These are phyloP conservation scores for Falco concolor DNA, from an alignment of 2,797 vertebrate genomes.

Conservation along the genomic window DNA sequence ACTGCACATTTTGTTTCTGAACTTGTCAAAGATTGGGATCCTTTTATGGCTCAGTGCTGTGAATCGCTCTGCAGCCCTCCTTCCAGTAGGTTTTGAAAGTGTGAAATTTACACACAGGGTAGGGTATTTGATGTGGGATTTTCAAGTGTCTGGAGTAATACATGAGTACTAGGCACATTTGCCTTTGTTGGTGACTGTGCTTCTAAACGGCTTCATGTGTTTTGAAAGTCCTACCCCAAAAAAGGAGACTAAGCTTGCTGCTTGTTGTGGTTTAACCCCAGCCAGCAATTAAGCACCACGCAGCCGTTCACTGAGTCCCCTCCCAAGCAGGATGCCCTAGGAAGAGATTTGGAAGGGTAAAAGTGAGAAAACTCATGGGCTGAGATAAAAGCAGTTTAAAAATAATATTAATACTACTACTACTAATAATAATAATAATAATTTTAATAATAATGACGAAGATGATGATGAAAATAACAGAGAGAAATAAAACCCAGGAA, in stretches of 20 bases:
- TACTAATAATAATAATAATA: neutral
- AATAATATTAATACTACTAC: neutral
- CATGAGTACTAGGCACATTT: neutral
- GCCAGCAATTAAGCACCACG: neutral
- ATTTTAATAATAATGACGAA: neutral
- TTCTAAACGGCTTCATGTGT: neutral
- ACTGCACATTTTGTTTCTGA: constrained; percentile 50
- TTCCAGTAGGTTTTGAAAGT: constrained; percentile 7
- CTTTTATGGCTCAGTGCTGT: constrained; percentile 1
- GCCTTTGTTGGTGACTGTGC: neutral
- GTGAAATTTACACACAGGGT: constrained; percentile 7
- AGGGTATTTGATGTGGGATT: constrained; percentile 36
- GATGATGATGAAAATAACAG: neutral
- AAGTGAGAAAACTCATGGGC: neutral
- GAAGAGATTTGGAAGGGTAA: neutral
- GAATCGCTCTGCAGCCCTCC: neutral
- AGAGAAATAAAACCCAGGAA: neutral
- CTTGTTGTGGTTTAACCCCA: neutral
- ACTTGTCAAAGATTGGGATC: constrained; percentile 33
- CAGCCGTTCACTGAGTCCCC: neutral
- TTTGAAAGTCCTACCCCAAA: neutral
- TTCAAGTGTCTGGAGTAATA: neutral
- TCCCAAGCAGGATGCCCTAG: neutral
- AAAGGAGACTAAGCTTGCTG: neutral
- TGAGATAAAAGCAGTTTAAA: neutral